phyloP scores from a whole-genome alignment of 1,140 invertebrate species.

The Brachionus plicatilis region DNA sequence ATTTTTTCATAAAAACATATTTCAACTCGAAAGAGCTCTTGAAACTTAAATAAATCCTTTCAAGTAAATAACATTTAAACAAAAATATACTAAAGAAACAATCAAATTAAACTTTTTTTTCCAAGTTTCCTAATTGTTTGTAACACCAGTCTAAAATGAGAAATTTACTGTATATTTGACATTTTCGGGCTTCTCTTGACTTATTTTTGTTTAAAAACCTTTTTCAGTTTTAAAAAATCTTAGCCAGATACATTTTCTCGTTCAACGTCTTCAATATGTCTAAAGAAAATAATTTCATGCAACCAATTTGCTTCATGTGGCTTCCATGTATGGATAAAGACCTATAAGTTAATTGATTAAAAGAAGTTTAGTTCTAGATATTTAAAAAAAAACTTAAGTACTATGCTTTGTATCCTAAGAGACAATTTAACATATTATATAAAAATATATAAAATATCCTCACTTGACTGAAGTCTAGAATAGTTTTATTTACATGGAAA shows the following conservation, averaged over 20 bases:
- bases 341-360: neutral
- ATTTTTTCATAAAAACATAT: neutral
- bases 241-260: neutral
- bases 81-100: neutral
- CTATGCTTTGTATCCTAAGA: neutral
- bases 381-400: neutral
- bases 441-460: neutral
- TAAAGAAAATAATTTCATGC: neutral
- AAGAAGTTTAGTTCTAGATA: neutral
- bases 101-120: neutral
- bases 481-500: neutral
- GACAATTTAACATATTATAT: neutral
- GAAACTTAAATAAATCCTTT: neutral
- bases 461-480: neutral
- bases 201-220: neutral
- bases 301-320: neutral
- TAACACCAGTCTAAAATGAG: neutral
- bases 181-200: neutral
- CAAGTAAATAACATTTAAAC: neutral
- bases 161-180: neutral
- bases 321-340: neutral
- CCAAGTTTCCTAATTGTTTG: neutral
- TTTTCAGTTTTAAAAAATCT: neutral
- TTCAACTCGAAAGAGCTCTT: neutral
- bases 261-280: neutral